Evolutionary conservation across 1,140 invertebrate genomes (phyloP).

Genomic region (Bombus waltoni): DNA sequence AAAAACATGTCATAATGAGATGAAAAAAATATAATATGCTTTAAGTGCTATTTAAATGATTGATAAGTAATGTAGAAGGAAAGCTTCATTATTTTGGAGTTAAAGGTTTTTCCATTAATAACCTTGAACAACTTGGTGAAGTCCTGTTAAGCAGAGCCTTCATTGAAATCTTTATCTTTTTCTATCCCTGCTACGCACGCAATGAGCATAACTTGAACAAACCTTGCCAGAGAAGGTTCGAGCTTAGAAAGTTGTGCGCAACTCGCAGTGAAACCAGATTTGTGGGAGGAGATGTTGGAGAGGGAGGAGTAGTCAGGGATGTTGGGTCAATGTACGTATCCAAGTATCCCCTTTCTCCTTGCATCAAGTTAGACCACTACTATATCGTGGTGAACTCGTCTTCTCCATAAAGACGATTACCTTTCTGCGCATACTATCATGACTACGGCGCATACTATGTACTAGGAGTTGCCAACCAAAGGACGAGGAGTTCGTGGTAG

Average conservation of each 20-base stretch:
- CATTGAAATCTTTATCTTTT: slow-evolving; percentile 30
- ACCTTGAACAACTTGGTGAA: slow-evolving; percentile 24
- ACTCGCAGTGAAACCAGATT: slow-evolving; percentile 55
- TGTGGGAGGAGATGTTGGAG: slow-evolving; percentile 33
- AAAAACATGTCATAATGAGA: not conserved
- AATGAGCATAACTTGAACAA: slow-evolving; percentile 54
- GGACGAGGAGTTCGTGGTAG: slow-evolving; percentile 45
- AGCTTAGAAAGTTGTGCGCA: slow-evolving; percentile 68
- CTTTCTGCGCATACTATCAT: slow-evolving; percentile 54
- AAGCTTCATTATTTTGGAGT: not conserved
- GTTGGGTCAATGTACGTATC: slow-evolving; percentile 61
- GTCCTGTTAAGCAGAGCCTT: slow-evolving; percentile 23
- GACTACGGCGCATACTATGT: slow-evolving; percentile 52
- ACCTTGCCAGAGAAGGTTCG: slow-evolving; percentile 35
- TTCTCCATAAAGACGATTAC: slow-evolving; percentile 61
- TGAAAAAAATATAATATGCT: not conserved
- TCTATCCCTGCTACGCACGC: slow-evolving; percentile 25
- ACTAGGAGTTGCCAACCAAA: slow-evolving; percentile 53
- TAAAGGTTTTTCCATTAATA: not conserved
- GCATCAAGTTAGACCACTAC: slow-evolving; percentile 58
- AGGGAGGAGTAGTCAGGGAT: slow-evolving; percentile 46
- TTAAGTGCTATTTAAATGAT: not conserved
- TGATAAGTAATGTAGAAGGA: slow-evolving; percentile 6
- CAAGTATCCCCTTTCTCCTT: slow-evolving; percentile 40
- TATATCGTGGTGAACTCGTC: slow-evolving; percentile 62